Conservation (phyloP, 2,888 invertebrate species). For the Drosophila neutralis region DNA sequence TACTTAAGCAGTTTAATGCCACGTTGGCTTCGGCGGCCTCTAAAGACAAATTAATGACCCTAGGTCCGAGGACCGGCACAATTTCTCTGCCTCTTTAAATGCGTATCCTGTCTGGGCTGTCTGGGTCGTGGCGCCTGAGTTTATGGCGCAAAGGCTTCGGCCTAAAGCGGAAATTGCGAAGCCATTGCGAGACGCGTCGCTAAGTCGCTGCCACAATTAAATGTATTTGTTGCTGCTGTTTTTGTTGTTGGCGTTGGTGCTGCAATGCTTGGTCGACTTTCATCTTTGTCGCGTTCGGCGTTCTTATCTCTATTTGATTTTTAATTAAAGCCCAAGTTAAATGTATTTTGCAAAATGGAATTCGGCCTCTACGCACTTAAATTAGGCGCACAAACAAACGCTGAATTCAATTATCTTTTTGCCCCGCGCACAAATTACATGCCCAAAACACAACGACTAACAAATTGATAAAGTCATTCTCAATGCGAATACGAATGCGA, state of each 20-base stretch:
- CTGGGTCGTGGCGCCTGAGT: constrained; percentile 58
- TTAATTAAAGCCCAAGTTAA: constrained; percentile 68
- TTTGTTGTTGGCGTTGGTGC: constrained; percentile 31
- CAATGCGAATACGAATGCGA: constrained; percentile 24
- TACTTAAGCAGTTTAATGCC: constrained; percentile 76
- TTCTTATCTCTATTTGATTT: constrained; percentile 76
- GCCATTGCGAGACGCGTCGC: constrained; percentile 47
- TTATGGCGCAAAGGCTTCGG: constrained; percentile 67
- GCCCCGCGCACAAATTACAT: constrained; percentile 52
- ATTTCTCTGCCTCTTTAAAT: constrained; percentile 40
- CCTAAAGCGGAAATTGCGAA: constrained; percentile 66
- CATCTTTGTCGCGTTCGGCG: constrained; percentile 55
- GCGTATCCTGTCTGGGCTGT: constrained; percentile 60
- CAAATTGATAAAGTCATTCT: constrained; percentile 69
- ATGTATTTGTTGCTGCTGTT: constrained; percentile 1
- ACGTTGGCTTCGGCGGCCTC: constrained; percentile 47
- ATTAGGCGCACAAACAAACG: constrained; percentile 58
- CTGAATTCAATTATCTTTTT: constrained; percentile 66
- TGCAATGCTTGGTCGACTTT: constrained; percentile 32
- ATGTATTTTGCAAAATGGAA: constrained; percentile 66
- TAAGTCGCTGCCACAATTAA: constrained; percentile 56
- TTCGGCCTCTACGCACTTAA: constrained; percentile 65
- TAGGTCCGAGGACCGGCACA: constrained; percentile 36
- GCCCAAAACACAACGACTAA: constrained; percentile 27
- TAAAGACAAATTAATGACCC: constrained; percentile 76